Percentiles rank a stretch among this genome's conserved stretches.
Evolutionary conservation across 2,888 invertebrate species (phyloP).

Genomic region (Drosophila cognata): DNA sequence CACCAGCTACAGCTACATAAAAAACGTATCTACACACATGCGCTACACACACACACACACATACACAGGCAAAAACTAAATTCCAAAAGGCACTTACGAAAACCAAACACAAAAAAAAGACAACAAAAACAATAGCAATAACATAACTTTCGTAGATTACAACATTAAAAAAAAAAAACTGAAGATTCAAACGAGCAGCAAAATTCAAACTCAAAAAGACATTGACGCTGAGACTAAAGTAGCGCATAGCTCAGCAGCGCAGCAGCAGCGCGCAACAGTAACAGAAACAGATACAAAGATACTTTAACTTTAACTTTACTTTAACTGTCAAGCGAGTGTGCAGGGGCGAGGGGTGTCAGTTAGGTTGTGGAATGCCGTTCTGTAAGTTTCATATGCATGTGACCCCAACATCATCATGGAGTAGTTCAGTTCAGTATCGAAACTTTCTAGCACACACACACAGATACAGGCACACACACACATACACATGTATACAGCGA

Average conservation of each 20-base stretch:
- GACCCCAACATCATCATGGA: constrained; percentile 64
- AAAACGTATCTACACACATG: constrained; percentile 24
- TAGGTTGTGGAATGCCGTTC: constrained; percentile 82
- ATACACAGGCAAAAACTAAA: constrained; percentile 4
- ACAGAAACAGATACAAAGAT: constrained; percentile 59
- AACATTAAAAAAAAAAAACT: constrained; percentile 54
- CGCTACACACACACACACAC: constrained; percentile 19
- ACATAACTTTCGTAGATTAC: constrained; percentile 63
- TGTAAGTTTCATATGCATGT: constrained; percentile 81
- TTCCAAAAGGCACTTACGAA: constrained; percentile 68
- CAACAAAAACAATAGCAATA: constrained; percentile 40
- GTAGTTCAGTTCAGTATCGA: constrained; percentile 60
- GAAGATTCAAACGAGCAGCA: constrained; percentile 43
- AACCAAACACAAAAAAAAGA: constrained; percentile 41
- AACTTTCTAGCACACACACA: constrained; percentile 68
- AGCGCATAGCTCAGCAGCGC: constrained; percentile 53
- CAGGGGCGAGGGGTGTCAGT: constrained; percentile 31
- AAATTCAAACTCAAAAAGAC: constrained; percentile 32
- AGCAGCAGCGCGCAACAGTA: constrained; percentile 6
- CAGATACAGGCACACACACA: constrained; percentile 34
- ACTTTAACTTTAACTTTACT: constrained; percentile 38
- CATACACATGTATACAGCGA: constrained; percentile 21
- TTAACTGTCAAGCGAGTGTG: constrained; percentile 33
- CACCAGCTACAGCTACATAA: constrained; percentile 55
- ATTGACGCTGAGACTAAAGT: constrained; percentile 61